Evolutionary conservation across 2,113 vertebrate species (phyloP).

Genomic region (Pedetes capensis): DNA sequence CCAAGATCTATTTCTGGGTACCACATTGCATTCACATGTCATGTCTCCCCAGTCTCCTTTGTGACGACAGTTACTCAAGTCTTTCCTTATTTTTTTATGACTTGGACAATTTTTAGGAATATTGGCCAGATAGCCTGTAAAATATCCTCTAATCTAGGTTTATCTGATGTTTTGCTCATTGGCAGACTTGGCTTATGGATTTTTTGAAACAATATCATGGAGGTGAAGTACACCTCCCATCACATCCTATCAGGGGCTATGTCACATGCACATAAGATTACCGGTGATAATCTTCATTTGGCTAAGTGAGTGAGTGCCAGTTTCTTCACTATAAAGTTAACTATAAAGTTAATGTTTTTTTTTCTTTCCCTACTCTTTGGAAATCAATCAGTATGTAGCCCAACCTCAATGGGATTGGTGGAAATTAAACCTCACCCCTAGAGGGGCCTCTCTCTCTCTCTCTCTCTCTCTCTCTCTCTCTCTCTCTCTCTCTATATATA

Average conservation of each 20-base stretch:
- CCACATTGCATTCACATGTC: not conserved
- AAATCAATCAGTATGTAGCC: not conserved
- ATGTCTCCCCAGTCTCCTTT: not conserved
- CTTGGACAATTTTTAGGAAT: not conserved
- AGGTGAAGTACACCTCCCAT: not conserved
- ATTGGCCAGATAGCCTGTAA: not conserved
- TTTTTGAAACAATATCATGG: not conserved
- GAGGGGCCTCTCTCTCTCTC: too few species aligned
- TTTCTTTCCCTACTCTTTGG: not conserved
- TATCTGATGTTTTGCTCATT: not conserved
- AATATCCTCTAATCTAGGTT: not conserved
- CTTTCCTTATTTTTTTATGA: not conserved
- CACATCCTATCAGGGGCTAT: not conserved
- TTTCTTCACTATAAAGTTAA: not conserved
- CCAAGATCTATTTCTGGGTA: not conserved
- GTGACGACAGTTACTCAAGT: not conserved
- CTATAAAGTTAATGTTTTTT: not conserved
- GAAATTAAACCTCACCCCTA: not conserved
- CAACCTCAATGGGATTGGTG: not conserved
- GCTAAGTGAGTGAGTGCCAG: not conserved
- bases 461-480: too few species aligned
- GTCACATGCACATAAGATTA: not conserved
- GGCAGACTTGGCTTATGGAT: not conserved
- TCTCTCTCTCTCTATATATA: too few species aligned
- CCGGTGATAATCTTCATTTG: not conserved